Evolutionary conservation across 2,797 vertebrate species (phyloP).

Genomic region (Melanotaenia nigrans): DNA sequence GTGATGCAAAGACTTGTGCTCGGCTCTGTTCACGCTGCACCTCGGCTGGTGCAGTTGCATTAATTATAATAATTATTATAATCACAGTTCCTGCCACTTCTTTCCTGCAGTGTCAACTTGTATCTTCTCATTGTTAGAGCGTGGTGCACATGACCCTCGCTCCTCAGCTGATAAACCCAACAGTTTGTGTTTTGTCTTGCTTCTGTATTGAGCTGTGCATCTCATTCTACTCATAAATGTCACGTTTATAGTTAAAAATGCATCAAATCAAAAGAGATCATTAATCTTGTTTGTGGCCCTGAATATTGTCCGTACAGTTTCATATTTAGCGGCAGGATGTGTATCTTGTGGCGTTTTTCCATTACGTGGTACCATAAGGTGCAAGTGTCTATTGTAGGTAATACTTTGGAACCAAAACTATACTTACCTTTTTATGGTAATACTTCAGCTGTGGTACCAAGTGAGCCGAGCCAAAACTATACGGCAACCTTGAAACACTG

Average conservation of each 20-base stretch:
- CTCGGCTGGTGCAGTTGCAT: slow-evolving; percentile 1
- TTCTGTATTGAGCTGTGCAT: background rate
- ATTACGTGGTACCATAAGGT: background rate
- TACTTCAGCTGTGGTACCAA: background rate
- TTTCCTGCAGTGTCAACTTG: background rate
- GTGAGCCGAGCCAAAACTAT: background rate
- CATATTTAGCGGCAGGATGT: background rate
- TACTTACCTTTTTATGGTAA: background rate
- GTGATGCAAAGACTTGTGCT: background rate
- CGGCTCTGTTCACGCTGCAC: background rate
- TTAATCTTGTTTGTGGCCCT: background rate
- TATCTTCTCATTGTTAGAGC: background rate
- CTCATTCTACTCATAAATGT: background rate
- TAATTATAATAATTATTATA: slow-evolving; percentile 1
- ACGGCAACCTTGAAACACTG: background rate
- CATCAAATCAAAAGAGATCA: background rate
- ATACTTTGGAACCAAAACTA: background rate
- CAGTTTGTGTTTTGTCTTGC: background rate
- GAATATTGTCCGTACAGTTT: background rate
- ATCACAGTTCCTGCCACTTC: background rate
- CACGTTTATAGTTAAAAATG: background rate
- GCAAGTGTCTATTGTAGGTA: background rate
- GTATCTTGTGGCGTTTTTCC: background rate
- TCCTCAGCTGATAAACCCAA: background rate
- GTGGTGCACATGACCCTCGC: background rate